Evolutionary conservation across 2,113 vertebrate species (phyloP).

Genomic region (Genyomyrus donnyi): DNA sequence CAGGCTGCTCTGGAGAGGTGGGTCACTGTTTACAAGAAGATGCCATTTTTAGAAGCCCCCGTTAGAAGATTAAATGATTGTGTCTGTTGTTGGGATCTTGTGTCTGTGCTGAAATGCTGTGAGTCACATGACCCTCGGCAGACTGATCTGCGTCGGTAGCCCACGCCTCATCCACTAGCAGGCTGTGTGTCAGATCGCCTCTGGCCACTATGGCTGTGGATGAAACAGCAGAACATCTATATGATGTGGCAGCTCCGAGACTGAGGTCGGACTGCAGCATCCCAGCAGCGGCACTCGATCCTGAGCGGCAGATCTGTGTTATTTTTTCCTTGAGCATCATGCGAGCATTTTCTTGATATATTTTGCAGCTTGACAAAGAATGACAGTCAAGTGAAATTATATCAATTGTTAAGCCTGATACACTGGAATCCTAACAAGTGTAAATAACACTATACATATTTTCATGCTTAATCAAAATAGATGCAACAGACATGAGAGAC

Average conservation of each 20-base stretch:
- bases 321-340: neutral
- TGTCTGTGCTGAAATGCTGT: neutral
- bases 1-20: neutral
- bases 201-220: neutral
- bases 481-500: neutral
- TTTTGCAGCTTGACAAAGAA: neutral
- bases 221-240: neutral
- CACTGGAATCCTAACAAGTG: neutral
- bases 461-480: neutral
- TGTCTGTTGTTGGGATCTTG: neutral
- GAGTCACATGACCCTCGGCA: neutral
- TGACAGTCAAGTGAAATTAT: neutral
- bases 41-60: neutral
- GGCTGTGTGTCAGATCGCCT: neutral
- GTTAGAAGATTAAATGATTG: neutral
- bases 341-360: neutral
- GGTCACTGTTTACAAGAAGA: neutral
- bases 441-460: neutral
- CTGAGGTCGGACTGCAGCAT: neutral
- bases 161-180: neutral
- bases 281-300: neutral
- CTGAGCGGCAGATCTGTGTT: too few relatives aligned
- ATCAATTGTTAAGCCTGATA: neutral
- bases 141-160: neutral
- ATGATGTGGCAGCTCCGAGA: neutral